A percentile compares a stretch with the other conserved stretches of the same genome.
Evolutionary conservation across 1,140 invertebrate genomes (phyloP).

Genomic region (Drosophila kepulauana): DNA sequence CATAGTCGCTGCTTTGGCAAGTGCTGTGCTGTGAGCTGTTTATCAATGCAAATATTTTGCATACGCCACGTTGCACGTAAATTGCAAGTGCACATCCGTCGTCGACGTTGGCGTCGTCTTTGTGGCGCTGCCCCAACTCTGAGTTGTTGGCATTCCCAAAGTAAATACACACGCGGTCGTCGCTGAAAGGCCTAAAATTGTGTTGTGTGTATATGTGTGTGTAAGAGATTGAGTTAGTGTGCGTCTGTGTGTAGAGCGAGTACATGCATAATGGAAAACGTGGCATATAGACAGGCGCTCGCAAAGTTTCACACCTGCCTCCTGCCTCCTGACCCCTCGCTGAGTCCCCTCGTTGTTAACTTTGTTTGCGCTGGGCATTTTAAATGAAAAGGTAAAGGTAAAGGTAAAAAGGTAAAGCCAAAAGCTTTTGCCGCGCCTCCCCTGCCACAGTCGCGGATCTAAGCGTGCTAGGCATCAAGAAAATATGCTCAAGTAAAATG

Average conservation of each 20-base stretch:
- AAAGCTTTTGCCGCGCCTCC: constrained; percentile 6
- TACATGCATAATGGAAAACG: constrained; percentile 73
- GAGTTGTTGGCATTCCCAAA: constrained; percentile 39
- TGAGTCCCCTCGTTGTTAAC: constrained; percentile 43
- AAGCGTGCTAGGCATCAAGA: constrained; percentile 47
- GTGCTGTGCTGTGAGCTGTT: constrained; percentile 63
- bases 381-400: constrained; percentile 68
- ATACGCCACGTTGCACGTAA: constrained; percentile 81
- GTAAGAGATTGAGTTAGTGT: constrained; percentile 19
- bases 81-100: constrained; percentile 78
- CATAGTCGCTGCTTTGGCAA: constrained; percentile 21
- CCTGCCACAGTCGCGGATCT: background rate
- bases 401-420: constrained; percentile 48
- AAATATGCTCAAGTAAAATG: constrained; percentile 80
- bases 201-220: constrained; percentile 27
- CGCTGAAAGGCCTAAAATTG: constrained; percentile 78
- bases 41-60: constrained; percentile 83
- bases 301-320: constrained; percentile 69
- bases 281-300: constrained; percentile 52
- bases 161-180: constrained; percentile 62
- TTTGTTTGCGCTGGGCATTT: constrained; percentile 80
- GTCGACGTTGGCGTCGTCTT: constrained; percentile 46
- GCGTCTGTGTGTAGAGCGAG: constrained; percentile 26
- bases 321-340: background rate
- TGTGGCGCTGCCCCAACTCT: constrained; percentile 34